Base-by-base conservation (phyloP, 1,140 invertebrate genomes). In the Macrosteles quadrilineatus region DNA sequence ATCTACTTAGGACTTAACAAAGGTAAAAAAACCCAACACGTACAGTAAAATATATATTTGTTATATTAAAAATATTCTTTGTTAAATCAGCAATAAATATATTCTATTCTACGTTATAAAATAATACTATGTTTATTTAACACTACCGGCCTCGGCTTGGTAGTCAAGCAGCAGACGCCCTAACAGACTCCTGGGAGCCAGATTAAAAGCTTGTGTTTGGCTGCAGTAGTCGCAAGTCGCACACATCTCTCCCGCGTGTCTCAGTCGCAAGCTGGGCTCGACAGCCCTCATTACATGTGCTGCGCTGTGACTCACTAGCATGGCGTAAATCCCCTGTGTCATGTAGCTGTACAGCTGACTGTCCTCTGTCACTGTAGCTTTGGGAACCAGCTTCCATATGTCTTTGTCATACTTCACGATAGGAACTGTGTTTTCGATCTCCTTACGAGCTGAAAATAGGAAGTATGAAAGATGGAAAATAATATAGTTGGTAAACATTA, bases 201-300 rank as follows among this genome's bases (percentile, higher is more conserved):
- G 53, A 43, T 74, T 74, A 36, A 55, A 71, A 67, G 71, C 72
- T 68, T 73, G 72, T 6, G 65, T 50, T 36, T 62, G 57, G 31
- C 59, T 65, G 66, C 75, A 76, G 43, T 45, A 21, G 31, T 70
- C 25, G 53, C 66, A 68, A 1, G 63, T 14, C 17, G 36, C 43
- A 65, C 68, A 73, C 19, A 66, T 40, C 23, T 53, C 68, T 32
- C 65, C 59, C 55, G 55, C 57, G 59, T 76, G 65, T 31, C 63
- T 55, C 30, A 78, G 40, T 55, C 75, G 86, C 29, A 93, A 79
- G 19, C 85, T 55, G 59, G 90, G 90, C 76, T 93, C 91, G 12
- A 89, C 84, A 17, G 88, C 89, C 63, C 90, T 81, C 73, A 93
- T 83, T n/a, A 87, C 77, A 77, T 91, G 89, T 1, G 91, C 59